Conservation (phyloP, 2,888 invertebrate genomes). For the Pachliopta kotzebuea region DNA sequence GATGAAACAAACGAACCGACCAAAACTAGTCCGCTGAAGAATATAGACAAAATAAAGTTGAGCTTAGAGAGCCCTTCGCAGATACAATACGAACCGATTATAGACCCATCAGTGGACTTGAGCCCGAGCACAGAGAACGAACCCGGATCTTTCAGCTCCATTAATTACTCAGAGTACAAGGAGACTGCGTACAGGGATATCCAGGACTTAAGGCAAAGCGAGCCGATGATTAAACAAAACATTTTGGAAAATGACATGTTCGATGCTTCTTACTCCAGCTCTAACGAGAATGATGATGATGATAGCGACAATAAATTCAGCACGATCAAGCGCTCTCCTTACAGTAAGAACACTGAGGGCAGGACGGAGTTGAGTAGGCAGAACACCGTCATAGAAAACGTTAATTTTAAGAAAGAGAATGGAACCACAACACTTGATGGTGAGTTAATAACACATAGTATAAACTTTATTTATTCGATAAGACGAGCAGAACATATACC, state of each 20-base stretch:
- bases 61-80: constrained; percentile 74
- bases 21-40: constrained; percentile 67
- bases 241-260: constrained; percentile 77
- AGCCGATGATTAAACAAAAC: constrained; percentile 76
- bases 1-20: constrained; percentile 45
- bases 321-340: constrained; percentile 85
- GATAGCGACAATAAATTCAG: constrained; percentile 86
- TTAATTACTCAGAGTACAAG: constrained; percentile 53
- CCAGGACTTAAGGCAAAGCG: constrained; percentile 57
- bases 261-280: constrained; percentile 73
- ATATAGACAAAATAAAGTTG: constrained; percentile 75
- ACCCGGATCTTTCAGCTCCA: constrained; percentile 63
- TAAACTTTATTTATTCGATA: too few species aligned
- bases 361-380: constrained; percentile 63
- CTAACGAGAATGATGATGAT: constrained; percentile 80
- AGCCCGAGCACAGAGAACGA: constrained; percentile 69
- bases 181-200: constrained; percentile 56
- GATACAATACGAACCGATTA: constrained; percentile 74
- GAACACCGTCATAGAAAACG: constrained; percentile 76
- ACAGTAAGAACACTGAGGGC: constrained; percentile 71
- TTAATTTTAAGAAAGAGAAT: constrained; percentile 72
- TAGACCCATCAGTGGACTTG: constrained; percentile 63
- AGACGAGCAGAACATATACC: too few species aligned
- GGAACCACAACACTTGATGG: constrained; percentile 66
- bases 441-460: constrained; percentile 35